Percentiles rank a stretch among this genome's conserved stretches.
phyloP scores from a whole-genome alignment of 2,113 vertebrate species.

The Brachyistius frenatus region DNA sequence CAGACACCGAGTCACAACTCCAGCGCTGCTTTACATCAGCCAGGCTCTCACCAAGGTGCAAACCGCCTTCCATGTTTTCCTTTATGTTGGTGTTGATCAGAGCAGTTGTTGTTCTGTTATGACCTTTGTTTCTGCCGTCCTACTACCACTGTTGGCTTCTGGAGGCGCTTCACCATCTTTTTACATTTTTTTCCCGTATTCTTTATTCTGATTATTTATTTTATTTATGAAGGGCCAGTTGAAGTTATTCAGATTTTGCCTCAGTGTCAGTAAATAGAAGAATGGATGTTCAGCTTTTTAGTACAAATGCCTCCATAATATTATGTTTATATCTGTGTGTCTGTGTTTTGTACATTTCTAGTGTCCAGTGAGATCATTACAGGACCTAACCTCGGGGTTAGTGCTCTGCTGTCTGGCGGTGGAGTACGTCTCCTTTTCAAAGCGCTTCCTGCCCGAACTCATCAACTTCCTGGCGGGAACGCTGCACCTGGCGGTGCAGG shows the following conservation, averaged over 20 bases:
- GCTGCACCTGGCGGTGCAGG: constrained; percentile 88
- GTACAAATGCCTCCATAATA: background rate
- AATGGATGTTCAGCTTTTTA: background rate
- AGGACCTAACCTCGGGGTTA: constrained; percentile 88
- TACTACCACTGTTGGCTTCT: no score
- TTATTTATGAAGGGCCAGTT: no score
- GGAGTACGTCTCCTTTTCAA: constrained; percentile 92
- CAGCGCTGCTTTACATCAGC: constrained; percentile 91
- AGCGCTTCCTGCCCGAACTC: constrained; percentile 92
- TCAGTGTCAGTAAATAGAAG: no score
- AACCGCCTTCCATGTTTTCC: background rate
- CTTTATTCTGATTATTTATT: no score
- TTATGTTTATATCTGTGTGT: background rate
- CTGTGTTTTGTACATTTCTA: constrained; percentile 54
- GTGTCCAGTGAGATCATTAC: constrained; percentile 88
- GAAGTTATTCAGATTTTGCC: no score
- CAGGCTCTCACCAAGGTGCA: constrained; percentile 93
- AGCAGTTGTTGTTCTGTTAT: background rate
- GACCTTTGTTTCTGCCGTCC: no score
- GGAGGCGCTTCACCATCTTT: no score
- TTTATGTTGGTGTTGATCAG: background rate
- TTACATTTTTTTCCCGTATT: no score
- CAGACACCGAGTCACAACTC: constrained; percentile 93
- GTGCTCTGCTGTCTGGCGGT: constrained; percentile 90
- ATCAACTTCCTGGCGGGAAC: constrained; percentile 91